phyloP scores from a whole-genome alignment of 2,888 invertebrate genomes.

The Drosophila ezoana region DNA sequence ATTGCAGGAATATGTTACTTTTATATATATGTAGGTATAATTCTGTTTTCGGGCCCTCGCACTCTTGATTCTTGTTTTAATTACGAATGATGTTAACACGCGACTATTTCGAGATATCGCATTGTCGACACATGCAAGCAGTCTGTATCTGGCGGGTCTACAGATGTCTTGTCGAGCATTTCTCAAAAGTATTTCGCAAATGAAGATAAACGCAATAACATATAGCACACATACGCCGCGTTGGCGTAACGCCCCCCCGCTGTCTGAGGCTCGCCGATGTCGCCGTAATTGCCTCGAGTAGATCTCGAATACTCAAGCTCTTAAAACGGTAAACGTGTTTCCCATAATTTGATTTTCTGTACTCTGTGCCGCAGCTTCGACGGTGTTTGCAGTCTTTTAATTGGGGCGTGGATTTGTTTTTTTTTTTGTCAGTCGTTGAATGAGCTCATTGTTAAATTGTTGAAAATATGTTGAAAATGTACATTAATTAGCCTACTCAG shows the following conservation, averaged over 20 bases:
- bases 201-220: slow-evolving; percentile 63
- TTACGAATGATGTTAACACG: slow-evolving; percentile 75
- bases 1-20: no score
- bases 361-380: slow-evolving; percentile 9
- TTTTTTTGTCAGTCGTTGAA: slow-evolving; percentile 28
- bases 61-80: slow-evolving; percentile 42
- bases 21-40: no score
- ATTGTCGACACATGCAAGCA: slow-evolving; percentile 32
- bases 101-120: slow-evolving; percentile 51
- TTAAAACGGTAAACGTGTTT: slow-evolving; percentile 70
- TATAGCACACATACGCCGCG: slow-evolving; percentile 31
- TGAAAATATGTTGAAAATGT: slow-evolving; percentile 44
- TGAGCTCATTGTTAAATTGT: slow-evolving; percentile 68
- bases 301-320: slow-evolving; percentile 38
- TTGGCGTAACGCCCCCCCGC: slow-evolving; percentile 5
- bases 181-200: slow-evolving; percentile 52
- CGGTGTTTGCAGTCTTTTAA: slow-evolving; percentile 25
- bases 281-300: slow-evolving; percentile 54
- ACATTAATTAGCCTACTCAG: slow-evolving; percentile 56
- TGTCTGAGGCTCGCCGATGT: slow-evolving; percentile 15
- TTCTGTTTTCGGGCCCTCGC: no score
- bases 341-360: slow-evolving; percentile 71
- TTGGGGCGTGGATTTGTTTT: slow-evolving; percentile 27
- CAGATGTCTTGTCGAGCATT: slow-evolving; percentile 45
- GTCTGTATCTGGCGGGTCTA: slow-evolving; percentile 29